Evolutionary conservation across 2,888 invertebrate genomes (phyloP).

Genomic region (Cephus sareptanus): DNA sequence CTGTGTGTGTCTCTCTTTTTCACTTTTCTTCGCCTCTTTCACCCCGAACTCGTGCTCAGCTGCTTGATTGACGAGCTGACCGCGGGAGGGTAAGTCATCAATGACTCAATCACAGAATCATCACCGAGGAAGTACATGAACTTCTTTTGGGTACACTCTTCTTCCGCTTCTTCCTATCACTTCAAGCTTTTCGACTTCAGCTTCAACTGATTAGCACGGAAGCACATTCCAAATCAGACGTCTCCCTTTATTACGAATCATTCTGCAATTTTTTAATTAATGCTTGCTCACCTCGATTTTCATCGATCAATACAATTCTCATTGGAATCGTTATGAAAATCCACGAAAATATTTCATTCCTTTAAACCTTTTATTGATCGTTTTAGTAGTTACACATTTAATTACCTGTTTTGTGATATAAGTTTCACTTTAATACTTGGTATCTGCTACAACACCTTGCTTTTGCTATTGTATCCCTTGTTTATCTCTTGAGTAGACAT

Average conservation of each 20-base stretch:
- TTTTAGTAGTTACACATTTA: background rate
- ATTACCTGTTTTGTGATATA: background rate
- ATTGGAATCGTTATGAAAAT: background rate
- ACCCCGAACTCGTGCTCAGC: constrained; percentile 70
- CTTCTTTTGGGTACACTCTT: background rate
- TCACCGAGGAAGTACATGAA: background rate
- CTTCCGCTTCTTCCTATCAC: background rate
- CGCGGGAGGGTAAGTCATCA: constrained; percentile 80
- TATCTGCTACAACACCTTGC: background rate
- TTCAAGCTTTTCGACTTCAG: background rate
- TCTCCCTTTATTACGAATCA: background rate
- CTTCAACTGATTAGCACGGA: background rate
- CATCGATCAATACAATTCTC: background rate
- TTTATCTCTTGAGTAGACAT: background rate
- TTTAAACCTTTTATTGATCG: background rate
- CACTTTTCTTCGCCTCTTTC: constrained; percentile 63
- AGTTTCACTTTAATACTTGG: background rate
- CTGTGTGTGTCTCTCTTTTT: constrained; percentile 64
- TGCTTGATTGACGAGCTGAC: constrained; percentile 89
- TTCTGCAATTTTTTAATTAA: background rate
- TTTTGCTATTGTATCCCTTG: background rate
- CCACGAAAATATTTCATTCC: background rate
- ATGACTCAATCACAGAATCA: constrained; percentile 30
- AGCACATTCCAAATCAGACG: background rate
- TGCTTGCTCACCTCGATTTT: background rate